Evolutionary conservation across 2,888 invertebrate genomes (phyloP).

Genomic region (Coelogynopora nodosa): DNA sequence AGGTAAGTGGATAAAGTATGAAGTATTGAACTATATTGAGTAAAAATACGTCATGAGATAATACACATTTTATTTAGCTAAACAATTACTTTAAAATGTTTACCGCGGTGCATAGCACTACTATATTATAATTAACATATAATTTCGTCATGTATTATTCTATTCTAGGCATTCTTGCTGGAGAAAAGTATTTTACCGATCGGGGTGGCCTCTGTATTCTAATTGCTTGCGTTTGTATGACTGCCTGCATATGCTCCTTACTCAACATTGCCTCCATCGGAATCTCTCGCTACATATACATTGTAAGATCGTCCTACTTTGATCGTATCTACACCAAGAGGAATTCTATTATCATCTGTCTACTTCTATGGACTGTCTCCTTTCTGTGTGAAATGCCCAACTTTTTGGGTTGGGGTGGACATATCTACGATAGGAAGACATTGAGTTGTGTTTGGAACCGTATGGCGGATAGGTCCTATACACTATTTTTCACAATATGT

Average conservation of each 20-base stretch:
- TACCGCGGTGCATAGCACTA: no score
- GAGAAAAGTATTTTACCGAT: slow-evolving; percentile 48
- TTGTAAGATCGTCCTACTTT: slow-evolving; percentile 46
- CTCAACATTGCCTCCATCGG: slow-evolving; percentile 49
- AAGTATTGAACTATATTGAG: no score
- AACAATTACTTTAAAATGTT: no score
- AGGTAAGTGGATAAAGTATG: no score
- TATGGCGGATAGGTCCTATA: slow-evolving; percentile 48
- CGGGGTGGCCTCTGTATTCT: slow-evolving; percentile 48
- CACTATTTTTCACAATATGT: slow-evolving; percentile 48
- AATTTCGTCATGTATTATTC: no score
- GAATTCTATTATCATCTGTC: slow-evolving; percentile 47
- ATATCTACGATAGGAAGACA: slow-evolving; percentile 49
- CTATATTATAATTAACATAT: no score
- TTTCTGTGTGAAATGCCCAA: slow-evolving; percentile 49
- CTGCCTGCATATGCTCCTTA: slow-evolving; percentile 49
- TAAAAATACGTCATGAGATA: no score
- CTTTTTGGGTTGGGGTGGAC: slow-evolving; percentile 50
- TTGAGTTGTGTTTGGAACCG: slow-evolving; percentile 50
- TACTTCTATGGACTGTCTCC: slow-evolving; percentile 48
- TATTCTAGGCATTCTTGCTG: slow-evolving; percentile 46
- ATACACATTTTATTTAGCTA: no score
- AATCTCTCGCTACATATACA: slow-evolving; percentile 48
- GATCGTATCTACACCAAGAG: slow-evolving; percentile 45
- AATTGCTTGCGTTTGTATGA: slow-evolving; percentile 48